Percentiles rank a stretch among this genome's conserved stretches.
phyloP scores from a whole-genome alignment of 2,888 invertebrate species.

The Drosophila basisetae region DNA sequence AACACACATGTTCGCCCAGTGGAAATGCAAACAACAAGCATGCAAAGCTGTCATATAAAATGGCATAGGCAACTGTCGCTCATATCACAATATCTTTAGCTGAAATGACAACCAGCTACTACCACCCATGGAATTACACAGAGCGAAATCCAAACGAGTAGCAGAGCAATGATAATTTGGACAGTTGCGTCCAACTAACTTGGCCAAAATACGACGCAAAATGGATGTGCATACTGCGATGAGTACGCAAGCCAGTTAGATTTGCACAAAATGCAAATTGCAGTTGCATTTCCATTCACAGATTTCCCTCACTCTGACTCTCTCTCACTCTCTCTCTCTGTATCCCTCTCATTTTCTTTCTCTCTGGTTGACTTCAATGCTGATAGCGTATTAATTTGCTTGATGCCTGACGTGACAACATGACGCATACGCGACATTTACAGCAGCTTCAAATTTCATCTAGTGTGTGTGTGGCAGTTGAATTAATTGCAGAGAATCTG shows the following conservation, averaged over 20 bases:
- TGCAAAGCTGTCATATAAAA: slow-evolving; percentile 28
- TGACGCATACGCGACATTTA: slow-evolving; percentile 48
- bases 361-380: slow-evolving; percentile 4
- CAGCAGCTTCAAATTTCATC: neutral
- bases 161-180: slow-evolving; percentile 2
- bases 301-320: slow-evolving; percentile 20
- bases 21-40: slow-evolving; percentile 24
- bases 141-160: slow-evolving; percentile 8
- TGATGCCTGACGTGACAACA: slow-evolving; percentile 15
- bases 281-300: slow-evolving; percentile 41
- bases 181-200: slow-evolving; percentile 47
- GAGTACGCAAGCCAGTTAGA: slow-evolving; percentile 9
- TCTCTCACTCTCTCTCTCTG: neutral
- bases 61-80: slow-evolving; percentile 28
- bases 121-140: slow-evolving; percentile 30
- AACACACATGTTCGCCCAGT: slow-evolving; percentile 22
- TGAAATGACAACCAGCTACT: slow-evolving; percentile 41
- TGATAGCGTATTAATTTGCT: slow-evolving; percentile 32
- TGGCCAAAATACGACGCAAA: slow-evolving; percentile 46
- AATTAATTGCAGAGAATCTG: neutral
- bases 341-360: neutral
- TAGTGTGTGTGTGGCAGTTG: neutral
- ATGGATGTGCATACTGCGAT: slow-evolving; percentile 11
- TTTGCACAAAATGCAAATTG: slow-evolving; percentile 47
- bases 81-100: slow-evolving; percentile 53